phyloP scores from a whole-genome alignment of 2,113 vertebrate genomes.

The Lophotis ruficrista region DNA sequence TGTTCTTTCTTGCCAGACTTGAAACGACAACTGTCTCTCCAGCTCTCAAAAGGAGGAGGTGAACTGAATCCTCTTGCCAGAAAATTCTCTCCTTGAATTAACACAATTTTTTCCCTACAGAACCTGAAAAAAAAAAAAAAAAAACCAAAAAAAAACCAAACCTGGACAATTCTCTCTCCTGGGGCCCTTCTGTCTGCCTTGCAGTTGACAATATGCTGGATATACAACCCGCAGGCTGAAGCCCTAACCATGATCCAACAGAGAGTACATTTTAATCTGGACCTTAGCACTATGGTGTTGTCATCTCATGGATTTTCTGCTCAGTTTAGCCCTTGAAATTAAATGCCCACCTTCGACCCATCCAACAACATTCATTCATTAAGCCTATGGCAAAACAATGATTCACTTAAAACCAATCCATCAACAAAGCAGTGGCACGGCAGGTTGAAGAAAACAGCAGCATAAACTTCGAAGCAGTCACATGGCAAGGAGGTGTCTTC shows the following conservation, averaged over 20 bases:
- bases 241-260: neutral
- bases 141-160: neutral
- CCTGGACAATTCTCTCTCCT: neutral
- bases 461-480: neutral
- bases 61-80: neutral
- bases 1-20: conserved; percentile 5
- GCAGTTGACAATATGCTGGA: neutral
- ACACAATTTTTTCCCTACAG: neutral
- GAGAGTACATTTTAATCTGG: neutral
- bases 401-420: neutral
- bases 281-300: neutral
- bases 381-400: neutral
- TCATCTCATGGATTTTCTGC: neutral
- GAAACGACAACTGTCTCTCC: neutral
- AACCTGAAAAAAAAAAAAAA: neutral
- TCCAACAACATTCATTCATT: neutral
- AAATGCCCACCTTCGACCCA: neutral
- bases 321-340: conserved; percentile 7
- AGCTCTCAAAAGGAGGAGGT: neutral
- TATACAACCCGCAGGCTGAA: neutral
- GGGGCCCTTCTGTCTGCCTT: neutral
- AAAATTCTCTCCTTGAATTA: neutral
- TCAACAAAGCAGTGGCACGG: neutral
- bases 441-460: neutral
- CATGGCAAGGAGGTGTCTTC: neutral